A percentile compares a stretch with the other conserved stretches of the same genome.
phyloP scores from a whole-genome alignment of 2,888 invertebrate species.

The Volucella inanis region DNA sequence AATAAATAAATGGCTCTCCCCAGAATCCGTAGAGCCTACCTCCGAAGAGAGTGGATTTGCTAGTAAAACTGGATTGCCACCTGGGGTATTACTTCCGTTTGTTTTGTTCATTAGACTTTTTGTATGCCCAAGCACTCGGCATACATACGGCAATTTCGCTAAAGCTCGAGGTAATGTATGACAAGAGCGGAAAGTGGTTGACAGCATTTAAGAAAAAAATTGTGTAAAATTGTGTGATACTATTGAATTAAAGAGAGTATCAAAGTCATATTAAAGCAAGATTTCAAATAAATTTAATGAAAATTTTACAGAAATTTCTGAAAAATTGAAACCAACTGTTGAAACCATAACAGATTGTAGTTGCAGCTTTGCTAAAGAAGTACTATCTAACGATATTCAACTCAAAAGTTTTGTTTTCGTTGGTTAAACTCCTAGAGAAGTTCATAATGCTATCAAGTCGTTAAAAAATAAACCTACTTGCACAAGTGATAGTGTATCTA shows the following conservation, averaged over 20 bases:
- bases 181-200: neutral
- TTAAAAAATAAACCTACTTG: constrained; percentile 5
- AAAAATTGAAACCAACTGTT: constrained; percentile 4
- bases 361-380: neutral
- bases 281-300: constrained; percentile 5
- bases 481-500: constrained; percentile 19
- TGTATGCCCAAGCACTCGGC: too few relatives aligned
- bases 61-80: too few relatives aligned
- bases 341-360: neutral
- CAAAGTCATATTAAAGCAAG: neutral
- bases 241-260: neutral
- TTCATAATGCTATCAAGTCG: neutral
- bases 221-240: neutral
- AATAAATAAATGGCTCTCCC: too few relatives aligned
- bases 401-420: constrained; percentile 10
- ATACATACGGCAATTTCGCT: too few relatives aligned
- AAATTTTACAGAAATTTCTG: constrained; percentile 13
- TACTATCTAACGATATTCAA: neutral
- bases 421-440: neutral
- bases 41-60: too few relatives aligned
- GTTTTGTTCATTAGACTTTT: too few relatives aligned
- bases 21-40: too few relatives aligned
- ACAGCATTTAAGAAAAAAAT: neutral
- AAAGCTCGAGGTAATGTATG: neutral
- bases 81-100: too few relatives aligned